Conservation (phyloP, 2,797 vertebrate genomes). For the Etheostoma nigrum region DNA sequence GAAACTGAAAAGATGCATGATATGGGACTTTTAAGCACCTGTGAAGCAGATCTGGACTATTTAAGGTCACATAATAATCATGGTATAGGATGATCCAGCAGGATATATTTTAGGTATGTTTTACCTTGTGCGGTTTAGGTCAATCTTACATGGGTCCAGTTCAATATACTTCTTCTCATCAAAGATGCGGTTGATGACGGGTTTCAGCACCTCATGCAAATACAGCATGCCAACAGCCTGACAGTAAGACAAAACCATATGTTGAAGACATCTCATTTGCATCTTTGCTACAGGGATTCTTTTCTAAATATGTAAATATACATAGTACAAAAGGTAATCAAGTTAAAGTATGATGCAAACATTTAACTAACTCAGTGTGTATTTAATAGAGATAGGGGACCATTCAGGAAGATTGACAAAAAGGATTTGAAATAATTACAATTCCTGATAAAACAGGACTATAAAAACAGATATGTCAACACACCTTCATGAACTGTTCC, state of each 20-base stretch:
- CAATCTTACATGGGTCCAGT: slow-evolving; percentile 93
- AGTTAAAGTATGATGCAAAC: neutral
- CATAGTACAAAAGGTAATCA: slow-evolving; percentile 7
- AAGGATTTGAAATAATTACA: slow-evolving; percentile 16
- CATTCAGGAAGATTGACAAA: neutral
- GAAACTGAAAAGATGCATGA: no score
- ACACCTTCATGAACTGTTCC: slow-evolving; percentile 97
- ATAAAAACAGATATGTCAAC: slow-evolving; percentile 19
- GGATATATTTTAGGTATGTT: slow-evolving; percentile 3
- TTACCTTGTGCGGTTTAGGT: slow-evolving; percentile 88
- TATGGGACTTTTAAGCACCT: neutral
- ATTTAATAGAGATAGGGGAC: neutral
- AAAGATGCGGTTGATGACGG: slow-evolving; percentile 89
- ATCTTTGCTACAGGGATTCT: slow-evolving; percentile 1
- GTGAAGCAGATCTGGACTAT: slow-evolving; percentile 3
- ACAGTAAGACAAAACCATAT: slow-evolving; percentile 51
- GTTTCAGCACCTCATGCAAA: slow-evolving; percentile 91
- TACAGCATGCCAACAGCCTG: slow-evolving; percentile 95
- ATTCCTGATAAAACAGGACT: slow-evolving; percentile 12
- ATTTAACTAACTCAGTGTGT: neutral
- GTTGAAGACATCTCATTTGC: slow-evolving; percentile 39
- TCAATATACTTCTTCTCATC: slow-evolving; percentile 95
- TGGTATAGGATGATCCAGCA: slow-evolving; percentile 6
- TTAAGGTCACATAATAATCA: neutral
- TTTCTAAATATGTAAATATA: slow-evolving; percentile 12